Evolutionary conservation across 2,113 vertebrate species (phyloP), one percentile per base, ranked within the genome.

Genomic region (Taurulus bubalis): DNA sequence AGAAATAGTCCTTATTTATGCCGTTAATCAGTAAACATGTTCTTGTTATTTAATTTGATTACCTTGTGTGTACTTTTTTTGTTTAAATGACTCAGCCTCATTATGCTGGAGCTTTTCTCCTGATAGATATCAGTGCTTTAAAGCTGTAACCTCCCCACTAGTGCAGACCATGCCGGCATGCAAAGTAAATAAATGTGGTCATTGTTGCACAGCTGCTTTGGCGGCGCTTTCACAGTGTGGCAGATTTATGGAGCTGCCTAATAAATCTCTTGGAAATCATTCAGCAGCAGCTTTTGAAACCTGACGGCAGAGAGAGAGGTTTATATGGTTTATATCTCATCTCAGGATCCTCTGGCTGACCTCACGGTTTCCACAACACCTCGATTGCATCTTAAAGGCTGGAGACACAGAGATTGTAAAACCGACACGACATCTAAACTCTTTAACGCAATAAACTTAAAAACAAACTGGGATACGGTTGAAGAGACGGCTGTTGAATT

Each of bases 241-340:
- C 81, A 91, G 90, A 92, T 93, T 90, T 92, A 92, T 90, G 59
- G 77, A 80, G 63, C 81, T 80, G 70, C 83, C 89, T 88, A 82
- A 77, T 72, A 83, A 81, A 88, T 55, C 56, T 77, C 74, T 79
- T 88, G 85, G 84, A 88, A 90, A 85, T 87, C 89, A 91, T 81
- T 92, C 82, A 85, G 78, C 64, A 74, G 83, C 77, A 71, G 89
- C 82, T 88, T 79, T 75, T 80, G 79, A 89, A 75, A 77, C 47
- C 55, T 47, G 73, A 38, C n/a, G 69, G 53, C 49, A 72, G 64
- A 30, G 69, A 8, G 51, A 22, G 36, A 47, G 59, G 40, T 53
- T 75, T 72, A 74, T 71, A 40, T 65, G 42, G 49, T 71, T 80
- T 73, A 75, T 67, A 79, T 56, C 63, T 81, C 71, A 70, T 63